Percentiles rank a stretch among this genome's conserved stretches.
phyloP scores from a whole-genome alignment of 2,113 vertebrate species.

The Lepidothrix coronata region DNA sequence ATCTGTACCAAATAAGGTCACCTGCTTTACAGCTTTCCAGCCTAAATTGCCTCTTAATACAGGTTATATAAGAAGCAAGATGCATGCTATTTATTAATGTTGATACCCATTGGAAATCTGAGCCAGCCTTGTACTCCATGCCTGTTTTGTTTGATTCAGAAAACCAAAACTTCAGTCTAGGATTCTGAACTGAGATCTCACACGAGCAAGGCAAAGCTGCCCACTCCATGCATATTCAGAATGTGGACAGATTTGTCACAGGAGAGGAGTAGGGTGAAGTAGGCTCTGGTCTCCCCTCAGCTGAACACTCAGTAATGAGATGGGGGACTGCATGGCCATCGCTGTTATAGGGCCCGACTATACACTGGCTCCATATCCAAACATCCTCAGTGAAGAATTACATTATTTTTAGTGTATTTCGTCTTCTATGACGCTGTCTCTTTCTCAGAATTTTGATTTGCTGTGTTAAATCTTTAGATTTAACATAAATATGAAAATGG shows the following conservation, averaged over 20 bases:
- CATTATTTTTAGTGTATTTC: neutral
- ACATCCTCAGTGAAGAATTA: neutral
- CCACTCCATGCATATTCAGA: neutral
- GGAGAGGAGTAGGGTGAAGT: neutral
- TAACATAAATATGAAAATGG: neutral
- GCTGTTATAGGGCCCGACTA: neutral
- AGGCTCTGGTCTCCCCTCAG: too few species aligned
- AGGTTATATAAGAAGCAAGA: neutral
- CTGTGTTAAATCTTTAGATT: neutral
- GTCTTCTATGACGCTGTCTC: neutral
- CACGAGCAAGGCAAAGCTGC: fast-evolving
- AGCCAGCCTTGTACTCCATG: neutral
- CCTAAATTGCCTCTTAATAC: neutral
- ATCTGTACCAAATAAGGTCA: neutral
- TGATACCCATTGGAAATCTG: fast-evolving
- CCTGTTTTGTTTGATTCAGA: neutral
- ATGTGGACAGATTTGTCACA: fast-evolving
- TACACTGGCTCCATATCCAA: neutral
- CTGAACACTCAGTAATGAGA: neutral
- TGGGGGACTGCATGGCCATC: fast-evolving
- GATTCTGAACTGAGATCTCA: neutral
- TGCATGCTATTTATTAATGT: neutral
- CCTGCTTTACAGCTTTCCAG: neutral
- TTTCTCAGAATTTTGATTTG: neutral
- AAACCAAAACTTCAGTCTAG: neutral